Conservation (phyloP, 1,140 invertebrate species). For the Macrosteles quadrilineatus region DNA sequence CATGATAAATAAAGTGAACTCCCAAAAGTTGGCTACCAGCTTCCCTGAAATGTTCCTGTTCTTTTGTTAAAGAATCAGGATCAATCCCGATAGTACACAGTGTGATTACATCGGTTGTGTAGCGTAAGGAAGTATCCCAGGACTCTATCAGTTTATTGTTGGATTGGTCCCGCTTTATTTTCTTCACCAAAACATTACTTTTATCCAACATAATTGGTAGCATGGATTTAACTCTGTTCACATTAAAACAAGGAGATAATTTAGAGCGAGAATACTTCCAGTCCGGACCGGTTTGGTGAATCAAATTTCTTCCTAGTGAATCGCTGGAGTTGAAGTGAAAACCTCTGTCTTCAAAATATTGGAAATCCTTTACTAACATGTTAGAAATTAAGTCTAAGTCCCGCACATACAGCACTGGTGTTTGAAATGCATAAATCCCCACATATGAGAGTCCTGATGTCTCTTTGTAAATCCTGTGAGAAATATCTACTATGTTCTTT, state of each 20-base stretch:
- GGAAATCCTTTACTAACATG: background rate
- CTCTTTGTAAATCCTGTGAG: conserved; percentile 1
- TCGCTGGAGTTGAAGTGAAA: background rate
- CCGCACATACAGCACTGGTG: background rate
- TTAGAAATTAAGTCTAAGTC: background rate
- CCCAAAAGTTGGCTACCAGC: background rate
- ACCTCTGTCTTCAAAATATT: conserved; percentile 12
- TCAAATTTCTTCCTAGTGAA: background rate
- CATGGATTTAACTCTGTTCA: background rate
- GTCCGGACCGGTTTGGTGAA: background rate
- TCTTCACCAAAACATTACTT: background rate
- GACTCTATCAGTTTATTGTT: background rate
- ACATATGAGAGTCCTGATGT: background rate
- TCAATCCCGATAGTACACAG: conserved; percentile 3
- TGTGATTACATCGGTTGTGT: conserved; percentile 6
- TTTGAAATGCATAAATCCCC: conserved; percentile 8
- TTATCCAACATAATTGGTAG: background rate
- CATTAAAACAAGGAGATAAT: background rate
- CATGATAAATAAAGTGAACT: conserved; percentile 2
- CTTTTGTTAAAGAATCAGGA: background rate
- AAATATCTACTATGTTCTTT: background rate
- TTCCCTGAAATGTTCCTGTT: background rate
- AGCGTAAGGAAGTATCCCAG: background rate
- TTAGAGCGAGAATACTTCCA: conserved; percentile 13
- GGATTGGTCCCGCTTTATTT: background rate